Conservation (phyloP, 2,797 vertebrate genomes). For the Gallinago solitaria region DNA sequence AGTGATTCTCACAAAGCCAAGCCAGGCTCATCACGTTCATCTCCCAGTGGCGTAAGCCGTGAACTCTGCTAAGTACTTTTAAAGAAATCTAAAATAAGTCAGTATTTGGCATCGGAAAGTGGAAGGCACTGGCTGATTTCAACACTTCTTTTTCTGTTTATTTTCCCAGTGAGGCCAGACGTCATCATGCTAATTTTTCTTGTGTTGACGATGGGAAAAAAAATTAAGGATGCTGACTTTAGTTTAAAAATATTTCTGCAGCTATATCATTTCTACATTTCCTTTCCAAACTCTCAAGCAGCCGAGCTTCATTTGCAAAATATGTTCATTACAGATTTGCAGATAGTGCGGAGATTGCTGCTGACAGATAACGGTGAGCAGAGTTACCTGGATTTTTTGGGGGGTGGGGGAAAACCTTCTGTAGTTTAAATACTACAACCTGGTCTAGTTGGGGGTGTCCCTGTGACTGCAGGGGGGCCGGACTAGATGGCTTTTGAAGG, state of each 20-base stretch:
- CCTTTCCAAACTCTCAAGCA: background rate
- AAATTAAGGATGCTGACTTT: background rate
- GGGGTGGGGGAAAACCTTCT: rapidly evolving
- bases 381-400: background rate
- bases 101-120: background rate
- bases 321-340: background rate
- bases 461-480: too few species aligned
- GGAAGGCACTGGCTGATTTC: background rate
- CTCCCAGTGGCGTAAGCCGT: background rate
- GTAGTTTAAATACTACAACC: background rate
- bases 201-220: background rate
- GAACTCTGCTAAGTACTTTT: background rate
- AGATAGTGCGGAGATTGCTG: background rate
- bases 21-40: background rate
- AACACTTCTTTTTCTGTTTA: background rate
- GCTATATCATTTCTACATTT: rapidly evolving
- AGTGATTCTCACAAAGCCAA: background rate
- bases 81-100: background rate
- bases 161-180: background rate
- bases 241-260: background rate
- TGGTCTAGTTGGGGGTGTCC: too few species aligned
- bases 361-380: rapidly evolving
- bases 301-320: background rate
- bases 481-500: too few species aligned
- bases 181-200: background rate